Evolutionary conservation across 23 tunicate genomes (phyloP).

Genomic region (Oikopleura dioica): DNA sequence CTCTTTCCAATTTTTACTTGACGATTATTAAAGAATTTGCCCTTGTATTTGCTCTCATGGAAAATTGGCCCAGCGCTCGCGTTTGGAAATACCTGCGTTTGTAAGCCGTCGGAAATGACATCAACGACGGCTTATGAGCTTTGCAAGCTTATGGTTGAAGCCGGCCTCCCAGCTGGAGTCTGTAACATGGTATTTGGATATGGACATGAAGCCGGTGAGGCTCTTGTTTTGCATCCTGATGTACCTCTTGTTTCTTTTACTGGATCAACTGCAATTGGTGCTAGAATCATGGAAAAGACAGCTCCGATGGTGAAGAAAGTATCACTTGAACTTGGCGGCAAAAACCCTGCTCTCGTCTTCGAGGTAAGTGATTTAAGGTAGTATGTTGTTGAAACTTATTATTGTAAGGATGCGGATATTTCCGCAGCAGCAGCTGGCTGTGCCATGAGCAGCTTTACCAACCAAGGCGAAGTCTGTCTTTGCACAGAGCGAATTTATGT

Average conservation of each 20-base stretch:
- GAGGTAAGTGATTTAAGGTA: too few species aligned
- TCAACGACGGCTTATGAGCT: slow-evolving; percentile 38
- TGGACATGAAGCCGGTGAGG: slow-evolving; percentile 49
- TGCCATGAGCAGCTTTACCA: slow-evolving; percentile 40
- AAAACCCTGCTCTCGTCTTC: slow-evolving; percentile 53
- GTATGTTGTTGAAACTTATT: too few species aligned
- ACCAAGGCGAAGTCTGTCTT: slow-evolving; percentile 79
- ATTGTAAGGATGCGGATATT: too few species aligned
- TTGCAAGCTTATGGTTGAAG: slow-evolving; percentile 25
- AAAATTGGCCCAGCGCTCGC: slow-evolving; percentile 83
- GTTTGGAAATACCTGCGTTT: slow-evolving; percentile 85
- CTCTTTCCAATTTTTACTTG: neutral
- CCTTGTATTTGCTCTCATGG: slow-evolving; percentile 66
- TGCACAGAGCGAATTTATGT: slow-evolving; percentile 65
- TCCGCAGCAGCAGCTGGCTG: slow-evolving; percentile 18
- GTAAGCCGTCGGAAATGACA: slow-evolving; percentile 70
- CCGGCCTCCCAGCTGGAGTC: slow-evolving; percentile 64
- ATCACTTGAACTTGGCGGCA: slow-evolving; percentile 75
- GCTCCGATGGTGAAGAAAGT: slow-evolving; percentile 36
- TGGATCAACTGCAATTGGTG: slow-evolving; percentile 52
- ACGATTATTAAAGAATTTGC: slow-evolving; percentile 40
- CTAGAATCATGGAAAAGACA: slow-evolving; percentile 24
- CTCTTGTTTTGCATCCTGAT: slow-evolving; percentile 33
- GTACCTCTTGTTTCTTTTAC: slow-evolving; percentile 57
- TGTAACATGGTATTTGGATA: slow-evolving; percentile 52